phyloP scores from a whole-genome alignment of 1,140 invertebrate genomes.

The Apis laboriosa region DNA sequence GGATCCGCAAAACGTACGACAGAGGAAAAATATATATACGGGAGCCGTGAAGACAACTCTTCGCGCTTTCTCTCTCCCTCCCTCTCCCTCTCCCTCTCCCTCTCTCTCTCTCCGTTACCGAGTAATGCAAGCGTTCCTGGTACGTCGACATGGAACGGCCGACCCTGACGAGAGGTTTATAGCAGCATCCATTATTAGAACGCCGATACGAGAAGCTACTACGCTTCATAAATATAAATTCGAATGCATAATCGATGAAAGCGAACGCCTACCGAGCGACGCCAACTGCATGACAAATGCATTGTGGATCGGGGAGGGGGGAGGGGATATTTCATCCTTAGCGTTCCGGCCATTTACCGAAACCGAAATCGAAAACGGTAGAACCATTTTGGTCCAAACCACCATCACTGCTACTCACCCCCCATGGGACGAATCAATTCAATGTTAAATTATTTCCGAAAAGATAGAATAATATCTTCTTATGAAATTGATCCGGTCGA shows the following conservation, averaged over 20 bases:
- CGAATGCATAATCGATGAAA: slow-evolving; percentile 78
- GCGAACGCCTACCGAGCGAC: slow-evolving; percentile 62
- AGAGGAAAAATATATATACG: slow-evolving; percentile 9
- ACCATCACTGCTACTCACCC: too few relatives aligned
- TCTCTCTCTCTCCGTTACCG: too few relatives aligned
- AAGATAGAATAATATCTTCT: too few relatives aligned
- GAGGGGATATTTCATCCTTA: not conserved
- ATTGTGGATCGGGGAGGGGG: not conserved
- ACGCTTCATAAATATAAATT: slow-evolving; percentile 77
- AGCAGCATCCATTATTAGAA: slow-evolving; percentile 63
- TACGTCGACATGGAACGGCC: slow-evolving; percentile 23
- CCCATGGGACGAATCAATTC: too few relatives aligned
- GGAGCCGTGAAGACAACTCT: too few relatives aligned
- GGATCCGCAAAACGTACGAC: slow-evolving; percentile 37
- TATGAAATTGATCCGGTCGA: too few relatives aligned
- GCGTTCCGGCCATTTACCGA: not conserved
- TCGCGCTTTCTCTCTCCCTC: too few relatives aligned
- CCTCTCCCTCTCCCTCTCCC: too few relatives aligned
- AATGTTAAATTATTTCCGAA: too few relatives aligned
- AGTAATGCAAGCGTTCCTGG: too few relatives aligned
- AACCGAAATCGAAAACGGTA: not conserved
- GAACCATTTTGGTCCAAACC: not conserved
- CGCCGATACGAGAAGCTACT: slow-evolving; percentile 62
- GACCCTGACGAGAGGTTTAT: slow-evolving; percentile 52
- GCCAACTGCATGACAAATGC: slow-evolving; percentile 58